A percentile compares a stretch with the other conserved stretches of the same genome.
phyloP scores from a whole-genome alignment of 1,140 invertebrate genomes.

The Bombus impatiens region DNA sequence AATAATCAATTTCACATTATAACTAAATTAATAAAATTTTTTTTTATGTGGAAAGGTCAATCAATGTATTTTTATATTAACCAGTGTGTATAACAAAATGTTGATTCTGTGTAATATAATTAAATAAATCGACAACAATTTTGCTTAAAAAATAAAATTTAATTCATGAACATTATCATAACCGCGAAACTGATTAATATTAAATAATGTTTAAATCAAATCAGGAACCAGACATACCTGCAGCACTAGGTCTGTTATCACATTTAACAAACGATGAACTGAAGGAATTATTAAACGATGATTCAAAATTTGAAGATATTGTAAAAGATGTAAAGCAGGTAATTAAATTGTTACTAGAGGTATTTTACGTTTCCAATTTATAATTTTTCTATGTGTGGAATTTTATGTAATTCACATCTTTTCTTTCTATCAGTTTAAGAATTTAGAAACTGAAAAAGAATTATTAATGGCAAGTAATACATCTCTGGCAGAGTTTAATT shows the following conservation, averaged over 20 bases:
- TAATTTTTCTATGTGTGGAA: background rate
- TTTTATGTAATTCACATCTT: background rate
- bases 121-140: background rate
- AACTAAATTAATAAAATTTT: background rate
- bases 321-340: conserved; percentile 91
- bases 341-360: conserved; percentile 53
- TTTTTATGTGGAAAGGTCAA: background rate
- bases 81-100: background rate
- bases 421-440: conserved; percentile 85
- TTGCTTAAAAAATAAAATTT: background rate
- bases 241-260: conserved; percentile 82
- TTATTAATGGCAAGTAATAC: conserved; percentile 92
- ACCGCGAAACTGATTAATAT: background rate
- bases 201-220: conserved; percentile 72
- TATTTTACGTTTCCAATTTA: conserved; percentile 12
- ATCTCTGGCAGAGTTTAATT: conserved; percentile 93
- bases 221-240: conserved; percentile 78
- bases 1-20: background rate
- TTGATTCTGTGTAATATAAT: background rate
- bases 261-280: conserved; percentile 89
- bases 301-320: conserved; percentile 91
- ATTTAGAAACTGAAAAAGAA: conserved; percentile 91
- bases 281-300: conserved; percentile 92
- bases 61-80: background rate
- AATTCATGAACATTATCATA: conserved; percentile 4